Percentiles rank a stretch among this genome's conserved stretches.
Conservation (phyloP, 2,888 invertebrate species). For the Pilophorus perplexus region DNA sequence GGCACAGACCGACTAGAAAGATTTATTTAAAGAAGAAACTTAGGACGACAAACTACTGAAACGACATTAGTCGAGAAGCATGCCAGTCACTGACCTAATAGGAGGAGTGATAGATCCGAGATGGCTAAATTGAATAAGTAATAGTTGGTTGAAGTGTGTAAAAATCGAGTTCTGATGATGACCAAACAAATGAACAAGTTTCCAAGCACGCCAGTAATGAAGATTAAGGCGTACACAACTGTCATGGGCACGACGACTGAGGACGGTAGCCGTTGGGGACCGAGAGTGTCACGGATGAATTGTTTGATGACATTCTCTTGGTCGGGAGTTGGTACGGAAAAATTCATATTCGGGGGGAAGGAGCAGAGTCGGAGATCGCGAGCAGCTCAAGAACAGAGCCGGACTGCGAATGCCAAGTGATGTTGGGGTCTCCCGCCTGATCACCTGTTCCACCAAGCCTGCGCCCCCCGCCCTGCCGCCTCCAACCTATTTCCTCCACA, state of each 20-base stretch:
- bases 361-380: no score
- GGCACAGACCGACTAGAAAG: no score
- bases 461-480: no score
- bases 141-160: constrained; percentile 90
- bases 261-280: constrained; percentile 62
- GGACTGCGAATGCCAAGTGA: no score
- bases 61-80: background rate
- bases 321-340: background rate
- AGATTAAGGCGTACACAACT: constrained; percentile 70
- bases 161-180: constrained; percentile 72
- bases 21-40: background rate
- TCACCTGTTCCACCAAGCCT: no score
- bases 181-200: constrained; percentile 83
- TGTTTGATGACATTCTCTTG: constrained; percentile 54
- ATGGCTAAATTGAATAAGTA: constrained; percentile 86
- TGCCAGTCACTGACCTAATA: constrained; percentile 83
- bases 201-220: constrained; percentile 78
- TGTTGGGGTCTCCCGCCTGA: no score
- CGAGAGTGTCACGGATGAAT: constrained; percentile 60
- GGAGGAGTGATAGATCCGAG: constrained; percentile 75
- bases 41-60: background rate
- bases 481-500: no score
- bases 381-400: no score
- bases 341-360: background rate
- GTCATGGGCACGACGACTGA: constrained; percentile 59